Percentiles rank a stretch among this genome's conserved stretches.
phyloP scores from a whole-genome alignment of 2,113 vertebrate species.

The Microtus ochrogaster region DNA sequence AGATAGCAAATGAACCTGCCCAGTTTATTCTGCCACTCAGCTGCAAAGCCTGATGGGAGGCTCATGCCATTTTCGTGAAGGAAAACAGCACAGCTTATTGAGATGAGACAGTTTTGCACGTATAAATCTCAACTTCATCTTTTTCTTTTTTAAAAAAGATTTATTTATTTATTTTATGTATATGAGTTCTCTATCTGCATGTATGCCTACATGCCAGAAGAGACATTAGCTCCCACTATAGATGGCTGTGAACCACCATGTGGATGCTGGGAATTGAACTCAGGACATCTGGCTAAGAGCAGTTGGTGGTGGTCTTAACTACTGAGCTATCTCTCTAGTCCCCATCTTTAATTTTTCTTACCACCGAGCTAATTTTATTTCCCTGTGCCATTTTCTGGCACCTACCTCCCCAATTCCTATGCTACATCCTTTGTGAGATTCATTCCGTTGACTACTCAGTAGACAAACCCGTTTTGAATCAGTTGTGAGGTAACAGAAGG shows the following conservation, averaged over 20 bases:
- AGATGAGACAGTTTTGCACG: neutral
- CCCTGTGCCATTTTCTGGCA: neutral
- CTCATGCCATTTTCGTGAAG: neutral
- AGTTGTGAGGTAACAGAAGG: neutral
- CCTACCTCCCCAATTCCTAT: neutral
- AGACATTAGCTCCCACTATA: neutral
- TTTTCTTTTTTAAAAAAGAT: neutral
- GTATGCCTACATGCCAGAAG: neutral
- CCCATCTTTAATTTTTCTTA: neutral
- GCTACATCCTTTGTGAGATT: neutral
- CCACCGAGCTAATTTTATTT: neutral
- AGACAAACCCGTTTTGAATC: neutral
- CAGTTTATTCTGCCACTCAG: slow-evolving; percentile 31
- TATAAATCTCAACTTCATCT: slow-evolving; percentile 33
- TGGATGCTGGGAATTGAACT: neutral
- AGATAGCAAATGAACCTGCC: neutral
- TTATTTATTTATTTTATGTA: neutral
- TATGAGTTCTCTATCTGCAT: neutral
- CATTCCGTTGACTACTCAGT: neutral
- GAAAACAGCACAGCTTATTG: slow-evolving; percentile 18
- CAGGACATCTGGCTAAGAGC: neutral
- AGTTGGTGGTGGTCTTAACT: neutral
- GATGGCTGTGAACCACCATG: neutral
- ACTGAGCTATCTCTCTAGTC: neutral
- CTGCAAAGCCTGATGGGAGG: neutral